Evolutionary conservation across 2,888 invertebrate genomes (phyloP).

Genomic region (Clunio marinus): DNA sequence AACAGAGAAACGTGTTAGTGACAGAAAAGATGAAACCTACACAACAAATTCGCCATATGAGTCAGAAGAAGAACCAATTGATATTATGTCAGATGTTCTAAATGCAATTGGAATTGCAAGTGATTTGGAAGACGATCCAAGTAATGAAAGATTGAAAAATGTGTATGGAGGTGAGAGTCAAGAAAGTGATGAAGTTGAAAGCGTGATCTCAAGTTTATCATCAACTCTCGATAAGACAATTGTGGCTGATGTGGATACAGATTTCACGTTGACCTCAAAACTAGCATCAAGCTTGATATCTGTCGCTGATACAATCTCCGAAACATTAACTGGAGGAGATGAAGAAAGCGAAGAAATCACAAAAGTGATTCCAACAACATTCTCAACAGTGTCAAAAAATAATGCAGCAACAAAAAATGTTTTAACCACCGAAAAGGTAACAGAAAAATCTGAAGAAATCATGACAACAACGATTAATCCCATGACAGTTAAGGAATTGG

Average conservation of each 20-base stretch:
- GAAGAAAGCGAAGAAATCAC: slow-evolving; percentile 26
- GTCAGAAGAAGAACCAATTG: slow-evolving; percentile 16
- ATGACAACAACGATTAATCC: no score
- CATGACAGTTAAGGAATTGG: no score
- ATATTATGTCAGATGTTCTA: slow-evolving; percentile 10
- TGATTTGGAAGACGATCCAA: slow-evolving; percentile 13
- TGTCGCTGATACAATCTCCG: slow-evolving; percentile 29
- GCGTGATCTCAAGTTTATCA: slow-evolving; percentile 6
- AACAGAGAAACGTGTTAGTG: slow-evolving; percentile 13
- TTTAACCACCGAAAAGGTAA: not conserved
- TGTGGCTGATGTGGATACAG: slow-evolving; percentile 20
- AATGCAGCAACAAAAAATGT: slow-evolving; percentile 30
- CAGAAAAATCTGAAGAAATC: no score
- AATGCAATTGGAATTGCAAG: slow-evolving; percentile 29
- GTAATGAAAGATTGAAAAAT: not conserved
- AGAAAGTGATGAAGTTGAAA: slow-evolving; percentile 31
- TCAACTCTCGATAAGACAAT: slow-evolving; percentile 26
- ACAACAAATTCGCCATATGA: not conserved
- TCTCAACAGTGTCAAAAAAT: slow-evolving; percentile 35
- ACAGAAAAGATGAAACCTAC: slow-evolving; percentile 14
- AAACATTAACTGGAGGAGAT: slow-evolving; percentile 22
- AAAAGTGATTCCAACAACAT: slow-evolving; percentile 32
- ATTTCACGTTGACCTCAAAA: slow-evolving; percentile 12
- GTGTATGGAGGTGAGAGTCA: not conserved
- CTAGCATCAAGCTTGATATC: slow-evolving; percentile 25